Evolutionary conservation across 2,888 invertebrate species (phyloP), one percentile per base, ranked within the genome.

Genomic region (Cosmopolites sordidus): DNA sequence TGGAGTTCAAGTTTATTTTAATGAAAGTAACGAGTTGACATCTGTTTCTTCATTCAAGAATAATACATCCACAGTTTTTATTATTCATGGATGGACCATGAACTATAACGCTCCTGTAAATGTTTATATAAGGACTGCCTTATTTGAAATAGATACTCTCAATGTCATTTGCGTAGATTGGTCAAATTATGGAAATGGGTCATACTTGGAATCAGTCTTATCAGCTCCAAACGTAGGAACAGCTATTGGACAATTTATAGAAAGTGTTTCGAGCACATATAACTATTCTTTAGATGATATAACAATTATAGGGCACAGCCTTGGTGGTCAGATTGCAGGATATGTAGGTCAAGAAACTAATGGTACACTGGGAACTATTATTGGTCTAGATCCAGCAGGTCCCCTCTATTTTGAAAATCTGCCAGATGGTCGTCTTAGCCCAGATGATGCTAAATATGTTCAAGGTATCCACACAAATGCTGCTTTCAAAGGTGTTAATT

Each of bases 81-180:
- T 72, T 4, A 54, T 64, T 12, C 72, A 73, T 49, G 72, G 73
- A 8, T 72, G 69, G 70, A 58, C 59, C 4, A 68, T 67, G 48
- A 48, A 64, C 44, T 48, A 43, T 18, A 14, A 64, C 18, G 68
- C 69, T 18, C 38, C 53, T 3, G 51, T 70, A n/a, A 64, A 64
- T 48, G 46, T 42, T 2, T 11, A 58, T 2, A 48, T 70, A 2
- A 60, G 48, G 39, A 45, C 53, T 6, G 66, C 67, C 8, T 41
- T 67, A 16, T 43, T 70, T 6, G 43, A 47, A 4, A 51, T 42
- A 3, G 37, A 60, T 15, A 67, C 72, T 50, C 59, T 65, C 4
- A 73, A 73, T 54, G 58, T 72, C 1, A 67, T 73, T 44, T 63
- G 68, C 2, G 67, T 72, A 3, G 69, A 68, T 54, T 72, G 71